These are phyloP conservation scores for Rhynchomys soricoides DNA, from an alignment of 2,113 vertebrate genomes.

Conservation along the genomic window DNA sequence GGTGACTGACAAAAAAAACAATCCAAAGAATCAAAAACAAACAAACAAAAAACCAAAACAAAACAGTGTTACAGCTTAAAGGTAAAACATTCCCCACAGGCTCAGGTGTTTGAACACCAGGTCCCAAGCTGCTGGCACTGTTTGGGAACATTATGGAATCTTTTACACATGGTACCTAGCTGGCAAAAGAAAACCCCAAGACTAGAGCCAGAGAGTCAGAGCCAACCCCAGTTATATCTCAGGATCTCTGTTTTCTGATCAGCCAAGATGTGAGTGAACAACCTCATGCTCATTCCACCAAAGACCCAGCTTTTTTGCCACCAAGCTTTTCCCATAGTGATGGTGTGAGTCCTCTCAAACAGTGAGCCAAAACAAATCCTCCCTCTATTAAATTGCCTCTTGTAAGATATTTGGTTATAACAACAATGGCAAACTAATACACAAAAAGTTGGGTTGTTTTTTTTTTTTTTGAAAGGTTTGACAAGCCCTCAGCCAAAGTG, in stretches of 20 bases:
- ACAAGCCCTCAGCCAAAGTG: neutral
- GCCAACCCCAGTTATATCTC: neutral
- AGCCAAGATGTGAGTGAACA: neutral
- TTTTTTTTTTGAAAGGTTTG: neutral
- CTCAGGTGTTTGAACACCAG: neutral
- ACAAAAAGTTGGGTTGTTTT: neutral
- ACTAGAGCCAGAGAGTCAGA: neutral
- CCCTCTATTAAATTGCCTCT: neutral
- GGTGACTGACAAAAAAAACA: neutral
- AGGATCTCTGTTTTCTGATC: neutral
- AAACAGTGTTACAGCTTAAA: neutral
- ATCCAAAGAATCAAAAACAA: neutral
- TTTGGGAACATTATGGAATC: neutral
- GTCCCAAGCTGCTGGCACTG: neutral
- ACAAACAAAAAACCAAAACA: too few relatives aligned
- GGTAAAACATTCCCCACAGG: neutral
- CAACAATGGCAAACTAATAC: neutral
- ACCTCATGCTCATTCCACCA: neutral
- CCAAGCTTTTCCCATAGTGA: neutral
- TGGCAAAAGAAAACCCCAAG: neutral
- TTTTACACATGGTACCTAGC: neutral
- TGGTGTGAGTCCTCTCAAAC: neutral
- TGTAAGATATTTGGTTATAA: neutral
- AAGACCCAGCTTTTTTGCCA: neutral
- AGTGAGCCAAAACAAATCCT: neutral